A percentile compares a stretch with the other conserved stretches of the same genome.
phyloP scores from a whole-genome alignment of 2,888 invertebrate species.

The Acronicta psi region DNA sequence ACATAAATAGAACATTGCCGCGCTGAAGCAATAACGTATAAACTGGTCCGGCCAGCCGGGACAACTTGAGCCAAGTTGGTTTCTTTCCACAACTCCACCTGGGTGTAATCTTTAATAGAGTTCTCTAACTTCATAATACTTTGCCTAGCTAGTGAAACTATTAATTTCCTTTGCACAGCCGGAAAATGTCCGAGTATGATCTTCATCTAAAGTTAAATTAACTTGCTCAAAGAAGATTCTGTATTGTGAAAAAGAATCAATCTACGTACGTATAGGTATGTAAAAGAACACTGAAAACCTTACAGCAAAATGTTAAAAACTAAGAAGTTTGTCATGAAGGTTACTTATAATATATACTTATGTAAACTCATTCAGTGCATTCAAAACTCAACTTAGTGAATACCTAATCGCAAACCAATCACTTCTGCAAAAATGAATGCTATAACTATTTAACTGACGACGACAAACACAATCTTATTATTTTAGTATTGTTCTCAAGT shows the following conservation, averaged over 20 bases:
- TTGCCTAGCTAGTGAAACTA: conserved; percentile 70
- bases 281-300: too few relatives aligned
- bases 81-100: conserved; percentile 57
- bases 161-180: conserved; percentile 75
- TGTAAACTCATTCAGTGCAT: too few relatives aligned
- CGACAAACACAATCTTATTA: too few relatives aligned
- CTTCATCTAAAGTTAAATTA: conserved; percentile 57
- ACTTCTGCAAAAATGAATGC: too few relatives aligned
- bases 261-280: too few relatives aligned
- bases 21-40: conserved; percentile 23
- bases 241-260: conserved; percentile 27
- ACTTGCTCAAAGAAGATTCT: conserved; percentile 54
- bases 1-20: conserved; percentile 38
- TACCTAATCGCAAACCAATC: too few relatives aligned
- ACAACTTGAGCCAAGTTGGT: conserved; percentile 42
- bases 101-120: conserved; percentile 73
- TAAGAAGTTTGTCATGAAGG: too few relatives aligned
- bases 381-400: too few relatives aligned
- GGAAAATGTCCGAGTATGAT: conserved; percentile 67
- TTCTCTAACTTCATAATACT: conserved; percentile 72
- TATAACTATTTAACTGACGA: too few relatives aligned
- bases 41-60: conserved; percentile 18
- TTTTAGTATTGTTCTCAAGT: too few relatives aligned
- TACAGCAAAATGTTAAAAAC: too few relatives aligned
- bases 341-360: too few relatives aligned